A percentile compares a stretch with the other conserved stretches of the same genome.
phyloP scores from a whole-genome alignment of 2,113 vertebrate species.

The Accipiter cooperii region DNA sequence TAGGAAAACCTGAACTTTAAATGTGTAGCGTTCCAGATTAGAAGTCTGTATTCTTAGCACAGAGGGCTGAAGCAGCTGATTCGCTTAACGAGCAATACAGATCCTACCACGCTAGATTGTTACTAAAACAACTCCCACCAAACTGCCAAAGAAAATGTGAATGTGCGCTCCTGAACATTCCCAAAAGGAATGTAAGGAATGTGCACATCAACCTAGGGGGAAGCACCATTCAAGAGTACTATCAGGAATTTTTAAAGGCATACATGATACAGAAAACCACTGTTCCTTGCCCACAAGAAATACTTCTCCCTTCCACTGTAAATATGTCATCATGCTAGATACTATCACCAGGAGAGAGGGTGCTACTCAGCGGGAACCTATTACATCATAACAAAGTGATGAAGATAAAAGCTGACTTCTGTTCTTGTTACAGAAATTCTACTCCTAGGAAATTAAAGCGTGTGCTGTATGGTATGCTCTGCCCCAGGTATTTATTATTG shows the following conservation, averaged over 20 bases:
- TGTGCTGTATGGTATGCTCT: not conserved
- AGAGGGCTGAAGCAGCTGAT: not conserved
- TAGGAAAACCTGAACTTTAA: not conserved
- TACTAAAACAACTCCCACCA: not conserved
- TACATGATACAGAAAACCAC: not conserved
- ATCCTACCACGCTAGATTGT: not conserved
- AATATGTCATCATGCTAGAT: not conserved
- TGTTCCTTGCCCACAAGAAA: not conserved
- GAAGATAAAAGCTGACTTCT: not conserved
- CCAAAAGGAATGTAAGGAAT: not conserved
- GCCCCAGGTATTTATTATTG: not conserved
- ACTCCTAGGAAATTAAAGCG: not conserved
- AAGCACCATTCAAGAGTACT: not conserved
- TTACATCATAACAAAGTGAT: not conserved
- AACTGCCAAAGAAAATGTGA: not conserved
- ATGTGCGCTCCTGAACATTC: not conserved
- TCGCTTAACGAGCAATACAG: not conserved
- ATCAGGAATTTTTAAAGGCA: not conserved
- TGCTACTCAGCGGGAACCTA: not conserved
- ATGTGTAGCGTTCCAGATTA: not conserved
- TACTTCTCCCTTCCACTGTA: not conserved
- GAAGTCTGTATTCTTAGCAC: not conserved
- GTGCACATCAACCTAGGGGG: accelerated
- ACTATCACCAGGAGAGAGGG: not conserved
- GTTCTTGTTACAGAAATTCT: not conserved